A percentile compares a stretch with the other conserved stretches of the same genome.
Evolutionary conservation across 2,797 vertebrate species (phyloP).

Genomic region (Scolopax bukidnonensis): DNA sequence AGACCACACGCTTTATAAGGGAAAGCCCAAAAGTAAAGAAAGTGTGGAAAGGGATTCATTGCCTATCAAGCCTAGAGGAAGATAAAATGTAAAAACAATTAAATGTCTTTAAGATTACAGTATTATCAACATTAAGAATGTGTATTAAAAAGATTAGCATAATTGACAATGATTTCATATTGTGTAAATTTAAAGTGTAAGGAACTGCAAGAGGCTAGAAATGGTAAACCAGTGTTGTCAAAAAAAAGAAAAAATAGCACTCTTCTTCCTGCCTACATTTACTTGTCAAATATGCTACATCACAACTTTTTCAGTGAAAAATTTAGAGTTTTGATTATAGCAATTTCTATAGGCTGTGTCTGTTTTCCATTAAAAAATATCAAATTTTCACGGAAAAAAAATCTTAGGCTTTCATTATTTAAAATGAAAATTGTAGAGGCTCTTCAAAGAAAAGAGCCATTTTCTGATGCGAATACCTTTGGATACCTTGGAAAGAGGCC

Average conservation of each 20-base stretch:
- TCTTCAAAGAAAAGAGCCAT: neutral
- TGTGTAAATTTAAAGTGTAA: neutral
- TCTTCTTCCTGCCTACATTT: neutral
- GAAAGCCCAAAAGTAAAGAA: neutral
- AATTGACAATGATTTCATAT: neutral
- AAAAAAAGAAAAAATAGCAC: neutral
- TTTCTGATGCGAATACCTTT: neutral
- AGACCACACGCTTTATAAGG: neutral
- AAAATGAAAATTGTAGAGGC: neutral
- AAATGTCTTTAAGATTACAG: neutral
- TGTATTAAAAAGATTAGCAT: constrained; percentile 14
- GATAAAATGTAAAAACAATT: constrained; percentile 38
- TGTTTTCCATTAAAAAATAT: neutral
- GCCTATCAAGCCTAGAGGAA: neutral
- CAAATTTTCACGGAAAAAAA: neutral
- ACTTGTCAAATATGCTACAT: neutral
- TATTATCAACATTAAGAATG: neutral
- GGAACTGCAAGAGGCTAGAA: neutral
- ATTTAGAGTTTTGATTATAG: neutral
- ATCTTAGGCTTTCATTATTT: neutral
- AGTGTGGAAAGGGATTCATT: neutral
- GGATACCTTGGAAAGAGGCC: neutral
- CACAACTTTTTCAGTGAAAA: neutral
- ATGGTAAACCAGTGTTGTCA: neutral
- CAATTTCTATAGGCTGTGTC: neutral